phyloP scores from a whole-genome alignment of 2,113 vertebrate species.

The Nicator chloris region DNA sequence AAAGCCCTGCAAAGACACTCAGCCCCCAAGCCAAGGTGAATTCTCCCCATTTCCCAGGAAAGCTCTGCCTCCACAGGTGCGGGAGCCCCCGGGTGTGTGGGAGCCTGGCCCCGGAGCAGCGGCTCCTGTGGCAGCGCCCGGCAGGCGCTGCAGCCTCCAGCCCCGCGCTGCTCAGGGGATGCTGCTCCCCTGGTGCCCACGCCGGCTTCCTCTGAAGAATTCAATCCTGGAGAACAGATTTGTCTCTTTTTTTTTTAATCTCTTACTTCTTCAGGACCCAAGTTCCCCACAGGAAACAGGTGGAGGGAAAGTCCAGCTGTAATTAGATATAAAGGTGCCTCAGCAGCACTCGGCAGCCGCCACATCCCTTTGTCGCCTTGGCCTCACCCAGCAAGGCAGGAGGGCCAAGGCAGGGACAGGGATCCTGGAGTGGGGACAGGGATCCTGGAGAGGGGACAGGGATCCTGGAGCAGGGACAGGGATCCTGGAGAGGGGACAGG shows the following conservation, averaged over 20 bases:
- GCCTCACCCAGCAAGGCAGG: accelerated
- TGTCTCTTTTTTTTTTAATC: background rate
- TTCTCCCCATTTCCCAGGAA: accelerated
- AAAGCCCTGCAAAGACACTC: background rate
- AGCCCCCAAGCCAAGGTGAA: accelerated
- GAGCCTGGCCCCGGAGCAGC: background rate
- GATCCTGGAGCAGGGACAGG: background rate
- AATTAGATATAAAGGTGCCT: constrained; percentile 8
- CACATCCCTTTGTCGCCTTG: background rate
- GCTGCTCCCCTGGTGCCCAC: background rate
- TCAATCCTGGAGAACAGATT: background rate
- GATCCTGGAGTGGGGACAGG: too few species aligned
- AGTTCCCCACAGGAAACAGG: constrained; percentile 31
- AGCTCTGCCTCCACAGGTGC: background rate
- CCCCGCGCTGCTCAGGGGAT: accelerated
- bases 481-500: background rate
- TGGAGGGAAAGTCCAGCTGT: constrained; percentile 6
- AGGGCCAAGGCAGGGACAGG: background rate
- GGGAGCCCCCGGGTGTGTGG: accelerated
- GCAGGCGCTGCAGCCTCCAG: background rate
- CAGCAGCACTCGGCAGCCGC: background rate
- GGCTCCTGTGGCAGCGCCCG: accelerated
- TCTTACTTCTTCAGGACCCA: background rate
- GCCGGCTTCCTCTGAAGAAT: background rate
- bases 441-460: too few species aligned